Evolutionary conservation across 2,797 vertebrate genomes (phyloP).

Genomic region (Cyprinella venusta): DNA sequence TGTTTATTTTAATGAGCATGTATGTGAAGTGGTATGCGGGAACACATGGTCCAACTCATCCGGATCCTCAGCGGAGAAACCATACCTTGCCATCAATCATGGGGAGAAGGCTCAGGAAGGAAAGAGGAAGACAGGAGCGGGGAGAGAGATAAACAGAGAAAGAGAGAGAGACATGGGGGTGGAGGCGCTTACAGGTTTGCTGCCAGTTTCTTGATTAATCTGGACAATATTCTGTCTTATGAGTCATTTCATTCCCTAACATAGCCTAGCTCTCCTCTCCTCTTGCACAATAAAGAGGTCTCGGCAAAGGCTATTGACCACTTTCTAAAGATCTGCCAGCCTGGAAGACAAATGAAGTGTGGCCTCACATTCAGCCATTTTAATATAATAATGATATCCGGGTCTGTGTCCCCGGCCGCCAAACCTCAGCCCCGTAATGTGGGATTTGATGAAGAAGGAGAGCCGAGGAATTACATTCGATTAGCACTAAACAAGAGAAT

Average conservation of each 20-base stretch:
- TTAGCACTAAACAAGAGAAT: conserved; percentile 83
- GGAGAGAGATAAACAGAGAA: conserved; percentile 64
- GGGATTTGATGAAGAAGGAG: conserved; percentile 79
- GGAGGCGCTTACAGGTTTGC: conserved; percentile 45
- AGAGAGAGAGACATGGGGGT: conserved; percentile 59
- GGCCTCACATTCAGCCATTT: conserved; percentile 73
- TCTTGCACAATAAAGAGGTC: conserved; percentile 67
- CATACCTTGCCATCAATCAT: conserved; percentile 50
- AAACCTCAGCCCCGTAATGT: conserved; percentile 70
- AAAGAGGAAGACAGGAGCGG: conserved; percentile 60
- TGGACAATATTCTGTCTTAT: conserved; percentile 77
- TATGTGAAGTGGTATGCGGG: conserved; percentile 31
- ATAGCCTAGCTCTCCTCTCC: conserved; percentile 44
- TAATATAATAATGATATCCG: conserved; percentile 83
- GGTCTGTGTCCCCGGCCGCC: conserved; percentile 70
- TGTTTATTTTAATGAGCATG: conserved; percentile 55
- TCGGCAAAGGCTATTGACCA: conserved; percentile 76
- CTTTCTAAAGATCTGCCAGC: conserved; percentile 75
- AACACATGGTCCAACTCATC: conserved; percentile 40
- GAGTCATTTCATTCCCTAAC: conserved; percentile 81
- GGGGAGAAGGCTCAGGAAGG: conserved; percentile 29
- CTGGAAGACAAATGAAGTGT: conserved; percentile 78
- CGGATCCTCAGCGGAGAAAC: conserved; percentile 30
- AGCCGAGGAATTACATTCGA: conserved; percentile 79
- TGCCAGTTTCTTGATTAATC: conserved; percentile 78